These are phyloP conservation scores for Irena cyanogastra DNA, from an alignment of 2,113 vertebrate genomes.

Conservation along the genomic window DNA sequence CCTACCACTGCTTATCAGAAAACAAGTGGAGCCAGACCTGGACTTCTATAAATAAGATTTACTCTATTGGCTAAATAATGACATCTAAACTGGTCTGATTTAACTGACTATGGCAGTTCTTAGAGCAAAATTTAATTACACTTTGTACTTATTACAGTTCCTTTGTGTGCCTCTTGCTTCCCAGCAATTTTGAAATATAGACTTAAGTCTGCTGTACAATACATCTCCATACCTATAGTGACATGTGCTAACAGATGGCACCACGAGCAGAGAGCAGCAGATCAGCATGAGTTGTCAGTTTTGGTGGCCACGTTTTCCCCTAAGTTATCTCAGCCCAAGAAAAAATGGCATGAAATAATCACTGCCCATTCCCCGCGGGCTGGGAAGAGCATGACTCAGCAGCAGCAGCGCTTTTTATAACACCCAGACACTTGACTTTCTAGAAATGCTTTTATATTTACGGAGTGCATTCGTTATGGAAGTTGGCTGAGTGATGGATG, in stretches of 20 bases:
- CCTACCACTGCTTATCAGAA: conserved; percentile 52
- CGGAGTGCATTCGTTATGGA: neutral
- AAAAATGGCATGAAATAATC: conserved; percentile 13
- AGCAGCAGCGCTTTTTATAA: neutral
- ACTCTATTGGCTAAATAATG: conserved; percentile 68
- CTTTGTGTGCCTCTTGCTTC: conserved; percentile 58
- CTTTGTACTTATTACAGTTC: conserved; percentile 63
- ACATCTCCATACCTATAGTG: conserved; percentile 53
- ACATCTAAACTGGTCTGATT: conserved; percentile 65
- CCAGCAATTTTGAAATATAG: conserved; percentile 62
- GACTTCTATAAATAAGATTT: conserved; percentile 66
- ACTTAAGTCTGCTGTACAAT: conserved; percentile 42
- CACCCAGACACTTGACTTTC: conserved; percentile 23
- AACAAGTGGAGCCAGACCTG: conserved; percentile 61
- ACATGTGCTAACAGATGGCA: conserved; percentile 64
- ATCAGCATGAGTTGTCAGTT: conserved; percentile 48
- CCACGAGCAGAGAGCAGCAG: neutral
- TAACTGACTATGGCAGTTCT: conserved; percentile 70
- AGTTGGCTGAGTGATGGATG: neutral
- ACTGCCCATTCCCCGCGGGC: neutral
- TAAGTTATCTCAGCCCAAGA: conserved; percentile 23
- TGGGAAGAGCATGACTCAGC: conserved; percentile 27
- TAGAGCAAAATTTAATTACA: conserved; percentile 66
- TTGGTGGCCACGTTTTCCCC: conserved; percentile 30
- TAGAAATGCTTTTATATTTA: conserved; percentile 38